A percentile compares a stretch with the other conserved stretches of the same genome.
phyloP scores from a whole-genome alignment of 2,113 vertebrate species.

The Capreolus pygargus region DNA sequence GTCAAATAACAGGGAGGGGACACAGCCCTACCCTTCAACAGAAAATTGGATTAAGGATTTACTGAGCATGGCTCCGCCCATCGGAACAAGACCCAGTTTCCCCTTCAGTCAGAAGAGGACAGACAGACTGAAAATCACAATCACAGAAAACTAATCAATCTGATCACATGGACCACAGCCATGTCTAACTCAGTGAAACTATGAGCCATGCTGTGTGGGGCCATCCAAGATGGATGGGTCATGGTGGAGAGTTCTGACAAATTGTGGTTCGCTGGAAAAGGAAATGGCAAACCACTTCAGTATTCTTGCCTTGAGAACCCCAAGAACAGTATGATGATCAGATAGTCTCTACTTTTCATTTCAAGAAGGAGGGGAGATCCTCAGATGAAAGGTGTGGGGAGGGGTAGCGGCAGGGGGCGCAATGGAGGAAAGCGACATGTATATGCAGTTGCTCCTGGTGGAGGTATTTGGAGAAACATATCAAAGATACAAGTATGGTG shows the following conservation, averaged over 20 bases:
- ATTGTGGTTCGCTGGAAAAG: accelerated
- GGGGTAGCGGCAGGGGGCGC: accelerated
- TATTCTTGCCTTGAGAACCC: not conserved
- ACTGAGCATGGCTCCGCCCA: not conserved
- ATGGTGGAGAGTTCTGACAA: not conserved
- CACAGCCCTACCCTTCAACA: not conserved
- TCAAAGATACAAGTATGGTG: not conserved
- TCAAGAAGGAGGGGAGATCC: not conserved
- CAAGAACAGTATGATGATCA: not conserved
- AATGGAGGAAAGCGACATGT: not conserved
- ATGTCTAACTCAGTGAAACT: not conserved
- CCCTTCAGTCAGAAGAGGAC: not conserved
- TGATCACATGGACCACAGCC: not conserved
- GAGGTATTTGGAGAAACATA: not conserved
- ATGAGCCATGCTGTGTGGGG: not conserved
- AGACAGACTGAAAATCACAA: not conserved
- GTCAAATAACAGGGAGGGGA: not conserved
- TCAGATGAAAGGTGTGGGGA: not conserved
- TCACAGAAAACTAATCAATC: not conserved
- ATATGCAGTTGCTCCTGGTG: not conserved
- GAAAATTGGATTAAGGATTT: not conserved
- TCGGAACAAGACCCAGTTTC: not conserved
- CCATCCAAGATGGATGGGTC: not conserved
- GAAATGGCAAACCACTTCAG: not conserved
- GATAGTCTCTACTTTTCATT: not conserved